Evolutionary conservation across 2,113 vertebrate species (phyloP), one percentile per base, ranked within the genome.

Genomic region (Apus apus): DNA sequence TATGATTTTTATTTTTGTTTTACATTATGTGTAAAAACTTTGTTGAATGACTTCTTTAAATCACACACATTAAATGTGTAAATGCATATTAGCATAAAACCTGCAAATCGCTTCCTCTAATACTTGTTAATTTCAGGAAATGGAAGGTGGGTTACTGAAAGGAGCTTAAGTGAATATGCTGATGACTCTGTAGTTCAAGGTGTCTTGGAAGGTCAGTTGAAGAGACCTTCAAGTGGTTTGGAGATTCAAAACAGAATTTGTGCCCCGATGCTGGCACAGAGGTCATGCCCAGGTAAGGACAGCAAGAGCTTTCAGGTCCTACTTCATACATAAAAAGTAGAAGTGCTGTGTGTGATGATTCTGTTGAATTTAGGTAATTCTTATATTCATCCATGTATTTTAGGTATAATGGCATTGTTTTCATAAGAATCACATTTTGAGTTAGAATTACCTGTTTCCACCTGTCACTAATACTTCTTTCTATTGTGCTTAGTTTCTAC

Each of bases 121-220:
- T 40, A 1, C 6, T 26, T 75, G 85, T 94, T 82, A 20, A 7
- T 96, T 96, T 71, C 73, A 98, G 98, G 93, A 87, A 68, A 36
- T 54, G 80, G 74, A n/a, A 79, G 90, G 13, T 98, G 98, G 98
- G 80, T 95, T 67, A 88, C 87, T 87, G 74, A 83, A 13, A 93
- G 46, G 29, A 98, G 98, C 22, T 32, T 97, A 21, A 90, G 91
- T 75, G 66, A 86, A 27, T 29, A 17, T 11, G 96, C 97, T 71
- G 95, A 94, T 83, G 90, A 77, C 8, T 72, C 61, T 48, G 19
- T 92, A 36, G 94, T 93, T 43, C 57, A 76, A 9, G 83, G 60
- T 61, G 76, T 96, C 36, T 22, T 95, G 32, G 32, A 40, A 61
- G 89, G 45, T 20, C 75, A 83, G 6, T 16, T 62, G 89, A 80